phyloP scores from a whole-genome alignment of 1,140 invertebrate species.

The Drosophila ogumai region DNA sequence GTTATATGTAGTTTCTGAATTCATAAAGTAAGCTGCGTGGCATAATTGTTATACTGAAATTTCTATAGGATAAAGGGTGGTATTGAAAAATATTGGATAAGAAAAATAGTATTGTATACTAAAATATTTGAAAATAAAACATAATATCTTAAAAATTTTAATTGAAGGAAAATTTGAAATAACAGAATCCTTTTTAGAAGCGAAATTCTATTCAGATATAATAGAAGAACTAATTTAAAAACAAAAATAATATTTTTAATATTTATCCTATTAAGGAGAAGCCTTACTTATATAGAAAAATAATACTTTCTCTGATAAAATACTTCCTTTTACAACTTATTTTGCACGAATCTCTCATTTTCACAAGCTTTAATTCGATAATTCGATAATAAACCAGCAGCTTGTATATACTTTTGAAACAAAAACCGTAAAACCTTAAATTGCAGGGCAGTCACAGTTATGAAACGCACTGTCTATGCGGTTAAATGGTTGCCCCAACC shows the following conservation, averaged over 20 bases:
- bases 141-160: neutral
- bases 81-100: neutral
- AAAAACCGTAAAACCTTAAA: neutral
- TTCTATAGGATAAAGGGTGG: neutral
- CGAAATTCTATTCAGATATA: neutral
- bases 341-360: neutral
- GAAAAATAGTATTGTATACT: too few relatives aligned
- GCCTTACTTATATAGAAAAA: too few relatives aligned
- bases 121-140: neutral
- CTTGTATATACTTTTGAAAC: slow-evolving; percentile 1
- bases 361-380: neutral
- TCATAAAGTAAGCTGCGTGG: slow-evolving; percentile 3
- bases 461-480: slow-evolving; percentile 43
- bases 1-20: slow-evolving; percentile 3
- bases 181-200: neutral
- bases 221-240: neutral
- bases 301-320: neutral
- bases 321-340: neutral
- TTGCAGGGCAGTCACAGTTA: slow-evolving; percentile 11
- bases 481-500: slow-evolving; percentile 20
- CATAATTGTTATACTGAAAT: neutral
- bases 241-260: neutral
- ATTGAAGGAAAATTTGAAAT: neutral
- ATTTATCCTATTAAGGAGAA: neutral
- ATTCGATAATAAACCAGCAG: slow-evolving; percentile 12